phyloP scores from a whole-genome alignment of 1,140 invertebrate species.

The Monochamus saltuarius region DNA sequence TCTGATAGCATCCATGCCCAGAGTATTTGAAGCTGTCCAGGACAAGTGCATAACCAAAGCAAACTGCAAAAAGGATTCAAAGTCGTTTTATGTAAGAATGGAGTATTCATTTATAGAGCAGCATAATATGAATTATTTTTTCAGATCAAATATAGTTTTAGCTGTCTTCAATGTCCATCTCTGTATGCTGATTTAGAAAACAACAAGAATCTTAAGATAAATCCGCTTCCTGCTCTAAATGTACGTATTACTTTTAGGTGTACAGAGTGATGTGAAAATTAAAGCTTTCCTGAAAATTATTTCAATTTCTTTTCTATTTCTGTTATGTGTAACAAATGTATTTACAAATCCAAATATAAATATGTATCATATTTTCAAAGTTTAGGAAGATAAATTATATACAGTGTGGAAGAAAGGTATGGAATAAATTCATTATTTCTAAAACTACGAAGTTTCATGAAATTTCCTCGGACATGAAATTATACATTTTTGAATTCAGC shows the following conservation, averaged over 20 bases:
- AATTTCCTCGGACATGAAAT: too few relatives aligned
- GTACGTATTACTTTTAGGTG: constrained; percentile 55
- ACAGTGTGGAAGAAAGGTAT: too few relatives aligned
- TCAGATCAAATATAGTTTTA: constrained; percentile 73
- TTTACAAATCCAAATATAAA: too few relatives aligned
- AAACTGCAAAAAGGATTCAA: constrained; percentile 79
- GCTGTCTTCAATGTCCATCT: constrained; percentile 65
- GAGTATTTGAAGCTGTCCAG: constrained; percentile 76
- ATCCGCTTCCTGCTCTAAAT: constrained; percentile 70
- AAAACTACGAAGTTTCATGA: too few relatives aligned
- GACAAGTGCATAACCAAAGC: constrained; percentile 79
- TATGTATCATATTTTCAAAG: too few relatives aligned
- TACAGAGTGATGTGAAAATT: too few relatives aligned
- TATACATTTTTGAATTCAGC: too few relatives aligned
- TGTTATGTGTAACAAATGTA: too few relatives aligned
- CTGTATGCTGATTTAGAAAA: constrained; percentile 60
- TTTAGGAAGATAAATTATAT: too few relatives aligned
- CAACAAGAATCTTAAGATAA: constrained; percentile 60
- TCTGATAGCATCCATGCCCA: constrained; percentile 75
- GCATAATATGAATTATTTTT: constrained; percentile 29
- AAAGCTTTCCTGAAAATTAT: too few relatives aligned
- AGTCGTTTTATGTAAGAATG: constrained; percentile 73
- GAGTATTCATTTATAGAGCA: constrained; percentile 2
- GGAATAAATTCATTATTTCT: too few relatives aligned
- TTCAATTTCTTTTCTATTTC: too few relatives aligned